Percentiles rank a stretch among this genome's conserved stretches.
Conservation (phyloP, 2,888 invertebrate species). For the Pterobdella sp. region DNA sequence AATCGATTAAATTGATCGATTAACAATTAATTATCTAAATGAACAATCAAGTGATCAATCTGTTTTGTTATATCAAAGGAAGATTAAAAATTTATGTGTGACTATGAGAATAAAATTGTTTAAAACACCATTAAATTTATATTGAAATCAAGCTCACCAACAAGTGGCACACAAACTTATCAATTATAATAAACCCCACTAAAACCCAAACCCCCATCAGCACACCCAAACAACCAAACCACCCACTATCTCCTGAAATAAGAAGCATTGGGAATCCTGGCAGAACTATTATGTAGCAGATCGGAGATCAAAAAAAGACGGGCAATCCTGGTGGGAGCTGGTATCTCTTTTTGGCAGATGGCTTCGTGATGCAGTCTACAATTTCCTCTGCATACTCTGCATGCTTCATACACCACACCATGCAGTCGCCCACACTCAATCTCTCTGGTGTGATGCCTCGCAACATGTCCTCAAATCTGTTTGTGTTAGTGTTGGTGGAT, state of each 20-base stretch:
- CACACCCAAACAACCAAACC: not conserved
- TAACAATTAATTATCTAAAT: not conserved
- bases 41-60: no score
- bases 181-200: not conserved
- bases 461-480: conserved; percentile 81
- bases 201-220: not conserved
- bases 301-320: conserved; percentile 90
- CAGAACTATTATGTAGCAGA: conserved; percentile 89
- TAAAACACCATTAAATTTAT: not conserved
- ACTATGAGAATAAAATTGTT: no score
- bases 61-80: no score
- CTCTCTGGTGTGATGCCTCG: conserved; percentile 58
- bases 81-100: no score
- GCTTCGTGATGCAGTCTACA: conserved; percentile 80
- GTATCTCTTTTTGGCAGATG: conserved; percentile 67
- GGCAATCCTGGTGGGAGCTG: conserved; percentile 73
- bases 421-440: conserved; percentile 77
- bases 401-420: conserved; percentile 98
- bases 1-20: no score
- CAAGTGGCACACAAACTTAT: not conserved
- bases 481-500: no score
- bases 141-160: not conserved
- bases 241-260: conserved; percentile 62
- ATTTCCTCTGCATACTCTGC: conserved; percentile 95
- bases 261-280: conserved; percentile 89